These are phyloP conservation scores for Lerema accius DNA, from an alignment of 1,140 invertebrate species.

Conservation along the genomic window DNA sequence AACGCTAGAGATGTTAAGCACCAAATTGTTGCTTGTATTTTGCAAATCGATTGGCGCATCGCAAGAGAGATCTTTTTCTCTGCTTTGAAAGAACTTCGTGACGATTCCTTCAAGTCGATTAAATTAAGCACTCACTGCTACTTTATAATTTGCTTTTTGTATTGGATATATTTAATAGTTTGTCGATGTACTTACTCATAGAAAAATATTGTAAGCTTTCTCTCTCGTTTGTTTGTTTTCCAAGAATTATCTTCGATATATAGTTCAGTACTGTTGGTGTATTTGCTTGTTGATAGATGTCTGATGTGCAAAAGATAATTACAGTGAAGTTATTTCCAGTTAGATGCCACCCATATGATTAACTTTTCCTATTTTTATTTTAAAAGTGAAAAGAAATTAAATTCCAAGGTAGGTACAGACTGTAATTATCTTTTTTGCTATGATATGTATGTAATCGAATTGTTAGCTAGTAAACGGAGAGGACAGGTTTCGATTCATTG, in stretches of 20 bases:
- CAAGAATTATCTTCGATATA: conserved; percentile 8
- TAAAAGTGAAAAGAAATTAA: too few relatives aligned
- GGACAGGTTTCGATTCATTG: not conserved
- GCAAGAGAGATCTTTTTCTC: conserved; percentile 25
- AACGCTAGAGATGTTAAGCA: conserved; percentile 17
- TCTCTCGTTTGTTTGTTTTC: not conserved
- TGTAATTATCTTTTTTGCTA: too few relatives aligned
- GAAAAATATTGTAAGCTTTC: conserved; percentile 21
- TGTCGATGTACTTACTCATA: conserved; percentile 14
- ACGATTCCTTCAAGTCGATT: conserved; percentile 68
- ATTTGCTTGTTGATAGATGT: conserved; percentile 32
- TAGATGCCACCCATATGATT: too few relatives aligned
- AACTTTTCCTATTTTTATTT: too few relatives aligned
- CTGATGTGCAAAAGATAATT: not conserved
- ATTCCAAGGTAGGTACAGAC: too few relatives aligned
- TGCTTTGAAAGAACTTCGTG: conserved; percentile 43
- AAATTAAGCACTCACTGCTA: conserved; percentile 73
- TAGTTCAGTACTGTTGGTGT: conserved; percentile 14
- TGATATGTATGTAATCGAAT: not conserved
- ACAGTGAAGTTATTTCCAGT: too few relatives aligned
- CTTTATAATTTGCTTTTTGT: conserved; percentile 67
- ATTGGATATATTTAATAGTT: conserved; percentile 38
- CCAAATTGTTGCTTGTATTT: conserved; percentile 33
- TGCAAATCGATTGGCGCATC: conserved; percentile 11
- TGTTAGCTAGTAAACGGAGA: conserved; percentile 3